Conservation (phyloP, 2,797 vertebrate species). For the Coendou prehensilis region DNA sequence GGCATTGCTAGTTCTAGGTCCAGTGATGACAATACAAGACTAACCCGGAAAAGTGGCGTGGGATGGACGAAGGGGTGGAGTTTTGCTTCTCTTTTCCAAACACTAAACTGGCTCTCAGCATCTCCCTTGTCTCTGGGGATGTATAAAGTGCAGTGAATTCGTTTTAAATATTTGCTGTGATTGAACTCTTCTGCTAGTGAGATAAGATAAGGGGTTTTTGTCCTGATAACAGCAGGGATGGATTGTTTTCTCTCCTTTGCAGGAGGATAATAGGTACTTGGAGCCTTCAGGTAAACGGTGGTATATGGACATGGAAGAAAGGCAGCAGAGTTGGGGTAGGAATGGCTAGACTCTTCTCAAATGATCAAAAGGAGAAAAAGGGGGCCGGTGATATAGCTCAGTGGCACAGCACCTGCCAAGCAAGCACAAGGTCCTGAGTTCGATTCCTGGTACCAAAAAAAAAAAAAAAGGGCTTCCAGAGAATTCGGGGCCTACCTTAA, state of each 20-base stretch:
- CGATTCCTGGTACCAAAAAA: too few species aligned
- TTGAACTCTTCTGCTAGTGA: constrained; percentile 39
- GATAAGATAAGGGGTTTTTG: constrained; percentile 70
- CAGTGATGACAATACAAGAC: neutral
- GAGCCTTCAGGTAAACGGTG: neutral
- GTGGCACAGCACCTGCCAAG: too few species aligned
- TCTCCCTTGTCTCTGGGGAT: constrained; percentile 18
- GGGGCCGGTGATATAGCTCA: too few species aligned
- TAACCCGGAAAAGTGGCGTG: neutral
- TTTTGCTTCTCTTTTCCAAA: constrained; percentile 54
- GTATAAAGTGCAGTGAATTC: constrained; percentile 61
- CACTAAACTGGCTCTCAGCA: constrained; percentile 21
- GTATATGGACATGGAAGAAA: neutral
- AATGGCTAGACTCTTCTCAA: constrained; percentile 27
- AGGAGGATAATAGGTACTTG: neutral
- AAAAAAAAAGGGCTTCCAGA: neutral
- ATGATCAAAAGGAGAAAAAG: neutral
- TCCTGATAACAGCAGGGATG: constrained; percentile 10
- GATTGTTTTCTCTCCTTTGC: constrained; percentile 32
- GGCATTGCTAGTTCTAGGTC: neutral
- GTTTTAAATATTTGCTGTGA: constrained; percentile 71
- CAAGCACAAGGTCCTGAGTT: too few species aligned
- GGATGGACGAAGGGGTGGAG: neutral
- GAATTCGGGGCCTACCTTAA: neutral
- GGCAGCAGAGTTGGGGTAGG: neutral